Base-by-base conservation (phyloP, 2,888 invertebrate genomes). In the Cylindroiulus punctatus region DNA sequence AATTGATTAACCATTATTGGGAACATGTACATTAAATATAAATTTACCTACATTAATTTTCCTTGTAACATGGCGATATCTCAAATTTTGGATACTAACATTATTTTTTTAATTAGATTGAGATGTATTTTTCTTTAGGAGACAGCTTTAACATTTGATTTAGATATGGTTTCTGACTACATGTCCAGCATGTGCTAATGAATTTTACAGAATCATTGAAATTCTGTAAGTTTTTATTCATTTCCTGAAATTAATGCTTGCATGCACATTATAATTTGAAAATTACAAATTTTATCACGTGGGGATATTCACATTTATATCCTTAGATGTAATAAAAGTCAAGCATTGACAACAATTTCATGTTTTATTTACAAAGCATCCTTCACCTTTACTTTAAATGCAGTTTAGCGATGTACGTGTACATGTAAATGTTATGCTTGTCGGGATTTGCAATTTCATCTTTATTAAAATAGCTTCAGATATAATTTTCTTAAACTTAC, bases 301-400 rank as follows among this genome's bases (percentile, higher is more conserved):
- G 8, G 26, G 10, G 8, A 65, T 26, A 22, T 26, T 8, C 8
- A 57, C 19, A 57, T 65, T 65, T 26, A 26, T 26, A 65, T n/a
- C 19, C 22, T 65, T 26, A 40, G 5, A 8, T 40, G 8, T 40
- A 40, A 40, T 40, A 40, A 40, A 40, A 40, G 40, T 26, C 65
- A 65, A 10, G n/a, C 5, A 65, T 26, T n/a, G 1, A 10, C 47
- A 4, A n/a, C n/a, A n/a, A 57, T 4, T 22, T n/a, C 57, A 57
- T 57, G n/a, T 57, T n/a, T 57, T 57, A 57, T 65, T 65, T 65
- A 65, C 65, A 65, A 65, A 26, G 22, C 65, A 65, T 22, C 65
- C 22, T 65, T n/a, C n/a, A 65, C 8, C 22, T 65, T 65, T 10
- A 26, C 65, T 26, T 65, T 26, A 65, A 26, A 65, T 26, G 65